Evolutionary conservation across 2,888 invertebrate species (phyloP), one percentile per base, ranked within the genome.

Genomic region (Nymphalis urticae): DNA sequence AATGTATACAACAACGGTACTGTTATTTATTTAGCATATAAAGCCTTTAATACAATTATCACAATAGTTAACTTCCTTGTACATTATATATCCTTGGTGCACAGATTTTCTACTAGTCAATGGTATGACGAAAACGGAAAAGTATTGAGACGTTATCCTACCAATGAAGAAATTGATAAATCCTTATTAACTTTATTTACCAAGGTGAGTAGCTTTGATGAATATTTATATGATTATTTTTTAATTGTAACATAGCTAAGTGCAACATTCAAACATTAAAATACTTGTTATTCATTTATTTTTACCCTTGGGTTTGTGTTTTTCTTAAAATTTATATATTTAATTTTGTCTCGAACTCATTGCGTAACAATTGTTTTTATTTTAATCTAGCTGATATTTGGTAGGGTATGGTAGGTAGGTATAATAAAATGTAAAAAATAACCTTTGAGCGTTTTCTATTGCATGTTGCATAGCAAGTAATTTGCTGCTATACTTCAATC

Each of bases 51-150:
- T 42, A 42, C 27, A 60, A 48, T 51, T 64, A 24, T 64, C 42
- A 13, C 50, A 19, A 19, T 54, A 50, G 56, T 36, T 27, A 19
- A 62, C 51, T 66, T 64, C 66, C 66, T 64, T 64, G 24, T 58
- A 51, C 48, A 36, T 51, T 2, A 21, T 21, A 61, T 48, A 10
- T 24, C 48, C 53, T 69, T 71, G 66, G 59, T 62, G 71, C 79
- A 72, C 88, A 96, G 96, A 82, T 96, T 98, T 88, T 93, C 94
- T 79, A 95, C 95, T 82, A 97, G 96, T 88, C 95, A 95, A 77
- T 97, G 97, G 97, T 95, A 95, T 87, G 96, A 97, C 88, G 96
- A 96, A 83, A 93, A 95, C 90, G 97, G 96, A 72, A 95, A 95
- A 80, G 88, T 95, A 73, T 86, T 96, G 81, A 94, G 94, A 83